Evolutionary conservation across 2,113 vertebrate genomes (phyloP), one percentile per base, ranked within the genome.

Genomic region (Artemisiospiza belli): DNA sequence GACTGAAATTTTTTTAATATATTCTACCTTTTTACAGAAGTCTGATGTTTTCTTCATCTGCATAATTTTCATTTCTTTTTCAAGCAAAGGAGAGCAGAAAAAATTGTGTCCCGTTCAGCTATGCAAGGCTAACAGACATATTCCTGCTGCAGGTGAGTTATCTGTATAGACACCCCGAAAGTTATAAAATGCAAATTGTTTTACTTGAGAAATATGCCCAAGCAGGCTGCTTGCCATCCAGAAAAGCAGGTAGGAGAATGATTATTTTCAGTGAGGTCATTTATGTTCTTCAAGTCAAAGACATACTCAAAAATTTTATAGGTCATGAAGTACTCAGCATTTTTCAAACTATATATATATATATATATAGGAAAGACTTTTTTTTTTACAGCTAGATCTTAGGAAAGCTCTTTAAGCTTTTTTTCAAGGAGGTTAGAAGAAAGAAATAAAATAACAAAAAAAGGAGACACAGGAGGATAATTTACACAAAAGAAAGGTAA

Each of bases 1-100:
- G 52, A 47, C 5, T 58, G 25, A 62, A 46, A 70, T 49, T 3
- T 30, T 30, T 28, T 72, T 41, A 41, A 41, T 41, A 41, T 41
- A 41, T 41, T 41, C 41, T 52, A 23, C 28, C 3, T 68, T 58
- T 74, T 46, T 15, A n/a, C 11, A 19, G 9, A 55, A 77, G 43
- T 39, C 28, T 39, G 18, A 2, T 51, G 15, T n/a, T 69, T 87
- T 78, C 16, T 7, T 22, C 8, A n/a, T 66, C 17, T 74, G 6
- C 11, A 31, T 28, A 18, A 0, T 8, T 31, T 44, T 23, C 21
- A 0, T n/a, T n/a, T 61, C 0, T 37, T 51, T 52, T 58, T 15
- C 2, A 28, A 46, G 37, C 12, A 76, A 54, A 30, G 2, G 3
- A 59, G 11, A 61, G 6, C 1, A 68, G 12, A 61, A 73, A 73